phyloP scores from a whole-genome alignment of 2,888 invertebrate species.

The Drosophila cracens region DNA sequence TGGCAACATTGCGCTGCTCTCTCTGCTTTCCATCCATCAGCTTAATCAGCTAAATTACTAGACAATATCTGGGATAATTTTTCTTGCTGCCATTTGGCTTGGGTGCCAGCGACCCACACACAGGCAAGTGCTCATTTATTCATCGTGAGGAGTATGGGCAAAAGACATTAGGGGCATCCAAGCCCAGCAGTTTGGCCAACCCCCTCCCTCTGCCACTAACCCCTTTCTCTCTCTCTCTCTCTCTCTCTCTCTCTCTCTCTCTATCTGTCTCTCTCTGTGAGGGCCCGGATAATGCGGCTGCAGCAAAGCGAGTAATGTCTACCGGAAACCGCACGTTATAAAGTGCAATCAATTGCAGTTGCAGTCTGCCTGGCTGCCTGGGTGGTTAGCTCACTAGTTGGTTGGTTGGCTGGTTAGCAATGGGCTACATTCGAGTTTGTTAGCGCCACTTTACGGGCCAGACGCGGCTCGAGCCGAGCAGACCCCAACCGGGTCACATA shows the following conservation, averaged over 20 bases:
- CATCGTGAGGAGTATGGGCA: constrained; percentile 61
- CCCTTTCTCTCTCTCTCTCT: background rate
- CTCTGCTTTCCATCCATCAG: constrained; percentile 78
- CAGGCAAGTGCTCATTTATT: constrained; percentile 79
- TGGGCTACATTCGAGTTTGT: constrained; percentile 66
- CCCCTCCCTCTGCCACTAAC: constrained; percentile 19
- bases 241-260: constrained; percentile 6
- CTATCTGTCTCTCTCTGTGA: constrained; percentile 16
- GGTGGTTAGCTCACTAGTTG: constrained; percentile 19
- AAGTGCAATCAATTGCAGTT: constrained; percentile 82
- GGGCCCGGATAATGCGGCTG: constrained; percentile 61
- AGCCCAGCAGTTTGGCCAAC: constrained; percentile 39
- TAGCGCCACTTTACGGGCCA: constrained; percentile 68
- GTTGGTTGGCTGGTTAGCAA: constrained; percentile 39
- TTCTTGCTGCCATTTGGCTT: constrained; percentile 75
- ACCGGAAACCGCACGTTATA: constrained; percentile 81
- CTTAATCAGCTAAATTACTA: constrained; percentile 81
- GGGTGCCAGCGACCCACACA: constrained; percentile 35
- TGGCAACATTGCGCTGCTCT: constrained; percentile 62
- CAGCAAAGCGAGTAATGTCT: constrained; percentile 77
- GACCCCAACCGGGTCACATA: constrained; percentile 62
- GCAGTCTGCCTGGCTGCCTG: constrained; percentile 31
- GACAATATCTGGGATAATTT: constrained; percentile 80
- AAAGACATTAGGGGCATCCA: constrained; percentile 74
- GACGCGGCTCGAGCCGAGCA: constrained; percentile 38